Evolutionary conservation across 2,113 vertebrate genomes (phyloP), one percentile per base, ranked within the genome.

Genomic region (Callaeas wilsoni): DNA sequence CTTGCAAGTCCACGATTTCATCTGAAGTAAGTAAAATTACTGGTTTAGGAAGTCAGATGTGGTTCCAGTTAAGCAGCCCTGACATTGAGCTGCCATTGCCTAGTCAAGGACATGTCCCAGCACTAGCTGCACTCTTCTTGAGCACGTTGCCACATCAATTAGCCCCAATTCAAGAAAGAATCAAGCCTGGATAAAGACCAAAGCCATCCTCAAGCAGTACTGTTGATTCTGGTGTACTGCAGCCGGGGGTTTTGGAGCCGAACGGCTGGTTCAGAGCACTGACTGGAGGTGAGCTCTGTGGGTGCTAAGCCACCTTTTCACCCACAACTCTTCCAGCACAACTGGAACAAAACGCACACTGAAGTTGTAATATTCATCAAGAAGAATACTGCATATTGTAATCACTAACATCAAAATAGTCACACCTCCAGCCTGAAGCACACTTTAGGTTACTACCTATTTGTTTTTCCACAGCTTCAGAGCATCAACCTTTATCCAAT

Each of bases 21-120:
- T 30, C 7, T 64, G n/a, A 77, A 71, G 7, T 13, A 67, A 63
- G 42, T 0, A 77, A 37, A 69, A 83, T 37, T 33, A 59, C 13
- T 32, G 6, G 2, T 83, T 78, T 39, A 74, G 7, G 39, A 79
- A 94, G 22, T 4, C 41, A 86, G 41, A n/a, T 29, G 25, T 26
- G 10, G 35, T 20, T 84, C 42, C 42, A 52, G 33, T 60, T 46
- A 71, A 32, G 23, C 1, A 68, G 37, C 13, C 33, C 50, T 32
- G 26, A 62, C 0, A 0, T 0, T 53, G 37, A 68, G 32, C 37
- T 46, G 55, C 14, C 20, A 9, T 0, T n/a, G 7, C 8, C 41
- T 76, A 37, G 10, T n/a, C 46, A 65, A 44, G 41, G 27, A 26
- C 32, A 42, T 26, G n/a, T 65, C 52, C 56, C 13, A 63, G 29